These are phyloP conservation scores for Aramus guarauna DNA, from an alignment of 2,113 vertebrate genomes.

Conservation along the genomic window DNA sequence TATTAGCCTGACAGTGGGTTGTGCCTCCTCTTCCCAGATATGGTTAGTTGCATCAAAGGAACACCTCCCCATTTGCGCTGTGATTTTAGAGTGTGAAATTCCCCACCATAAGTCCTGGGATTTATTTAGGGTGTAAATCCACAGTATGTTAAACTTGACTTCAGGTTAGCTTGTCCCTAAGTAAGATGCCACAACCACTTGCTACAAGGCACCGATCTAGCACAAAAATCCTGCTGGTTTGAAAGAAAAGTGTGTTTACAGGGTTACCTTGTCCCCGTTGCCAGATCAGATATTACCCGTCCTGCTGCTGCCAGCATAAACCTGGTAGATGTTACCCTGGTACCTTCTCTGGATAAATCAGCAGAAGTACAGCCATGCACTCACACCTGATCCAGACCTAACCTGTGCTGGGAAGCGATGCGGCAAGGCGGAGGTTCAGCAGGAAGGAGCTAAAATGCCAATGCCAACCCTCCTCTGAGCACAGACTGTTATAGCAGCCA, in stretches of 20 bases:
- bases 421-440: neutral
- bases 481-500: fast-evolving
- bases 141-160: neutral
- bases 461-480: neutral
- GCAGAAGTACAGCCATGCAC: neutral
- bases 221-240: neutral
- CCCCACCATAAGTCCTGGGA: neutral
- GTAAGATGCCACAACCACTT: neutral
- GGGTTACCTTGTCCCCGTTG: neutral
- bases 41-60: neutral
- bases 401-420: neutral
- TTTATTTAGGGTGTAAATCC: neutral
- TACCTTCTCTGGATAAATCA: neutral
- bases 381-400: neutral
- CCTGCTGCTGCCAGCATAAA: neutral
- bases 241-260: neutral
- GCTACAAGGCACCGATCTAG: neutral
- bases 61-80: neutral
- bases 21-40: neutral
- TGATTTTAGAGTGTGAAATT: neutral
- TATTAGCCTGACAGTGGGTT: neutral
- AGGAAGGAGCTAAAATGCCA: neutral
- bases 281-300: neutral
- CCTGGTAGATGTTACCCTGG: neutral
- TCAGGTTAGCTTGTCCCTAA: neutral